These are phyloP conservation scores for Ibidorhyncha struthersii DNA, from an alignment of 2,113 vertebrate species.

Conservation along the genomic window DNA sequence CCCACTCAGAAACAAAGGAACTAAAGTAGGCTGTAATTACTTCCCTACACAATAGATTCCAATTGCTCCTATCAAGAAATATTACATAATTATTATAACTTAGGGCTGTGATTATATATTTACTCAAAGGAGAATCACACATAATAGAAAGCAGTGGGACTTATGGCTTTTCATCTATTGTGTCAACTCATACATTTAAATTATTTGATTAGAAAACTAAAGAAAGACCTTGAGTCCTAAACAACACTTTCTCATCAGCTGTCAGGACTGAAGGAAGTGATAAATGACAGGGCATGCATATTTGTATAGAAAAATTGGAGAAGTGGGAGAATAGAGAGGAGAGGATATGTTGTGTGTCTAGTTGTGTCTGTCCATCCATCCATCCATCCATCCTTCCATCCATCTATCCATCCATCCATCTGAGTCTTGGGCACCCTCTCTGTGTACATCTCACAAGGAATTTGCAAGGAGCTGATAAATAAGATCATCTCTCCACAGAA, in stretches of 20 bases:
- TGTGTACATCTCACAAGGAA: neutral
- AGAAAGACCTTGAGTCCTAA: constrained; percentile 21
- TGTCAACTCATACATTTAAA: constrained; percentile 46
- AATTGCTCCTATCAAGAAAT: constrained; percentile 66
- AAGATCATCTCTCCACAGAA: neutral
- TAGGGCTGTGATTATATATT: constrained; percentile 64
- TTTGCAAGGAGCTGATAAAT: neutral
- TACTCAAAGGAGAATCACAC: constrained; percentile 47
- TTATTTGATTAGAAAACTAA: constrained; percentile 63
- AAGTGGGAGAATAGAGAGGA: neutral
- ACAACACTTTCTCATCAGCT: neutral
- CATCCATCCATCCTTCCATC: neutral
- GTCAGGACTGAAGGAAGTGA: neutral
- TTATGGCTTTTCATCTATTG: constrained; percentile 39
- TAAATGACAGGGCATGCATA: neutral
- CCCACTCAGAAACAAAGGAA: constrained; percentile 56
- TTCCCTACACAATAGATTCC: constrained; percentile 57
- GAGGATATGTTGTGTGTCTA: neutral
- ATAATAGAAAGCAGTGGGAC: constrained; percentile 20
- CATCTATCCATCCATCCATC: neutral
- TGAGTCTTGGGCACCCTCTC: neutral
- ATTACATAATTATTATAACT: constrained; percentile 73
- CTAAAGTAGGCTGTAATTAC: constrained; percentile 62
- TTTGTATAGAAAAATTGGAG: neutral
- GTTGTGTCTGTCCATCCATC: neutral